phyloP scores from a whole-genome alignment of 1,140 invertebrate species.

The Drosophila pallidifrons region DNA sequence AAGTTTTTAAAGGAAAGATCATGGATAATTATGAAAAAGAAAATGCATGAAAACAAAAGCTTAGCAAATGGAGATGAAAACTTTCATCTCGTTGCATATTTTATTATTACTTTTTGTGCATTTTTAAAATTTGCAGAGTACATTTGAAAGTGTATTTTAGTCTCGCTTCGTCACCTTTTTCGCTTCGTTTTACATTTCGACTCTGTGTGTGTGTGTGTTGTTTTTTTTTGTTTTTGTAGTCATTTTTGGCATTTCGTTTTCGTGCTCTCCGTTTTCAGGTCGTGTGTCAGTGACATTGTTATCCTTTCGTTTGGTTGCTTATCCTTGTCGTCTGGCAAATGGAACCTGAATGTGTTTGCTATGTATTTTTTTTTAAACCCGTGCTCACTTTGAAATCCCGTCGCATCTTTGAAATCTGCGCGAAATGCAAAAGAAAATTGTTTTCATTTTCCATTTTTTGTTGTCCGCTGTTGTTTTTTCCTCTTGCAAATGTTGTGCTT shows the following conservation, averaged over 20 bases:
- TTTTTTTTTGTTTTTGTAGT: neutral
- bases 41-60: neutral
- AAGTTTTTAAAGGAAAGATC: neutral
- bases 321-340: constrained; percentile 67
- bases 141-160: constrained; percentile 1
- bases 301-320: constrained; percentile 76
- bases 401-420: constrained; percentile 42
- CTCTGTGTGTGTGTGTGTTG: too few relatives aligned
- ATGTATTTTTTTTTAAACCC: neutral
- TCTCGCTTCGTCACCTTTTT: constrained; percentile 7
- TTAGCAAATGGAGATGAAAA: too few relatives aligned
- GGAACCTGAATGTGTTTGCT: constrained; percentile 54
- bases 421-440: constrained; percentile 39
- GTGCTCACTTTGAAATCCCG: neutral
- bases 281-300: constrained; percentile 72
- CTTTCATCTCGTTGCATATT: too few relatives aligned
- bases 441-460: constrained; percentile 18
- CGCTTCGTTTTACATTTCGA: neutral
- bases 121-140: neutral
- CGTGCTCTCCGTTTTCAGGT: constrained; percentile 32
- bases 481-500: constrained; percentile 65
- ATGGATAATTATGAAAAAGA: neutral
- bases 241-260: constrained; percentile 14
- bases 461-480: constrained; percentile 7
- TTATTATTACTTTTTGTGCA: too few relatives aligned